A percentile compares a stretch with the other conserved stretches of the same genome.
Evolutionary conservation across 1,140 invertebrate species (phyloP).

Genomic region (Drosophila ercepeae): DNA sequence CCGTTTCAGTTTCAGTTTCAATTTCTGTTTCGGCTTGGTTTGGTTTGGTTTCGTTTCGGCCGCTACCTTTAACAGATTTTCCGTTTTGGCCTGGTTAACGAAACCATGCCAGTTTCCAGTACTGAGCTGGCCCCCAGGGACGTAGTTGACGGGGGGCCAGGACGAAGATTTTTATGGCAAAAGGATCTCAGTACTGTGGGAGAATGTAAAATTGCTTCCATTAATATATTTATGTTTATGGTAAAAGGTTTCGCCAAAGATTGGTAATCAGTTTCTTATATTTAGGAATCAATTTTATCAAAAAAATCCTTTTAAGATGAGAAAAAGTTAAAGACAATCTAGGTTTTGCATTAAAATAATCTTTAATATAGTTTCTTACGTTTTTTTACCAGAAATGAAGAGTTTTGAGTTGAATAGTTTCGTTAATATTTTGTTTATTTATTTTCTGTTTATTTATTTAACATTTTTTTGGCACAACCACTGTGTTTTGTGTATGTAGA

Average conservation of each 20-base stretch:
- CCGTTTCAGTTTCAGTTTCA: conserved; percentile 31
- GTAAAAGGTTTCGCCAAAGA: background rate
- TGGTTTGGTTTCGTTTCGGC: conserved; percentile 26
- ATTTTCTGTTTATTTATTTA: background rate
- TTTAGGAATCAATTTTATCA: background rate
- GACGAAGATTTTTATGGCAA: background rate
- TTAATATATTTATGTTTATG: background rate
- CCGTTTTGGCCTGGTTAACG: conserved; percentile 46
- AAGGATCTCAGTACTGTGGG: conserved; percentile 18
- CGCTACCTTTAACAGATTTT: conserved; percentile 75
- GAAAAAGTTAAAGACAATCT: too few relatives aligned
- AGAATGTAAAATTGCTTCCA: background rate
- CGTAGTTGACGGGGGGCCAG: conserved; percentile 9
- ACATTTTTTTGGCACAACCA: conserved; percentile 21
- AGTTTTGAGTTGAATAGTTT: too few relatives aligned
- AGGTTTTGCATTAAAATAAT: too few relatives aligned
- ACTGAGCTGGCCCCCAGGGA: conserved; percentile 33
- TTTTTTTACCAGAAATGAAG: too few relatives aligned
- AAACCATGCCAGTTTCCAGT: conserved; percentile 63
- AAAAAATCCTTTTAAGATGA: too few relatives aligned
- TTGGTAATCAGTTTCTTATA: background rate
- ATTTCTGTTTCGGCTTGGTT: conserved; percentile 37
- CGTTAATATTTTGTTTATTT: too few relatives aligned
- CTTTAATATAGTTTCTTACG: too few relatives aligned
- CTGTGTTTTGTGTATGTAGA: conserved; percentile 37